phyloP scores from a whole-genome alignment of 2,888 invertebrate species.

The Megastigmus dorsalis region DNA sequence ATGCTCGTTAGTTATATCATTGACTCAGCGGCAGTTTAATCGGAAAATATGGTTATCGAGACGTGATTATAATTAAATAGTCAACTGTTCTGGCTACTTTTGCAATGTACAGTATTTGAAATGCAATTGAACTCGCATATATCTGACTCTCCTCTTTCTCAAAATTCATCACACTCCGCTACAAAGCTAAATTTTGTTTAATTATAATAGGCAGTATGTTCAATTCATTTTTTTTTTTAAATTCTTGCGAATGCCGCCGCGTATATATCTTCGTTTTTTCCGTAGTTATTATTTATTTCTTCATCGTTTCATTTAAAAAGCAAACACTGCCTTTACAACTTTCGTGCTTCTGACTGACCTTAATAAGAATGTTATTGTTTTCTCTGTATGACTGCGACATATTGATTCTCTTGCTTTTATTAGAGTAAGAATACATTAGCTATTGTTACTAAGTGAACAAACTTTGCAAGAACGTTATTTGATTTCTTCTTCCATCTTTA shows the following conservation, averaged over 20 bases:
- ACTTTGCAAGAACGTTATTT: slow-evolving; percentile 34
- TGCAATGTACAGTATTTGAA: slow-evolving; percentile 67
- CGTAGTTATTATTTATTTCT: not conserved
- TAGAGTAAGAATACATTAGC: slow-evolving; percentile 18
- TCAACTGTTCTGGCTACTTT: slow-evolving; percentile 69
- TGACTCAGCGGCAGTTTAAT: slow-evolving; percentile 34
- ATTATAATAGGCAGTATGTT: slow-evolving; percentile 61
- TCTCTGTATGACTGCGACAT: slow-evolving; percentile 13
- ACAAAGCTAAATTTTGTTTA: slow-evolving; percentile 58
- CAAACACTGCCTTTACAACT: slow-evolving; percentile 35
- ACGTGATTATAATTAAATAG: slow-evolving; percentile 53
- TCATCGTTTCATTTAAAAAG: too few species aligned
- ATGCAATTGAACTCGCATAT: slow-evolving; percentile 45
- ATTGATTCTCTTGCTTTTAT: slow-evolving; percentile 30
- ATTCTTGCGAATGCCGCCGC: slow-evolving; percentile 10
- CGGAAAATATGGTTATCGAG: slow-evolving; percentile 52
- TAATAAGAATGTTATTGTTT: slow-evolving; percentile 12
- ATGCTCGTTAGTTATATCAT: slow-evolving; percentile 21
- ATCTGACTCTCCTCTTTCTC: slow-evolving; percentile 42
- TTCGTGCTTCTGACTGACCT: slow-evolving; percentile 40
- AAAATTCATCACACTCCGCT: slow-evolving; percentile 56
- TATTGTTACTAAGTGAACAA: slow-evolving; percentile 20
- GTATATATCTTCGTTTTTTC: not conserved
- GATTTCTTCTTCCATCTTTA: slow-evolving; percentile 17
- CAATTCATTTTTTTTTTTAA: slow-evolving; percentile 5